Evolutionary conservation across 2,113 vertebrate genomes (phyloP), one percentile per base, ranked within the genome.

Genomic region (Eretmochelys imbricata): DNA sequence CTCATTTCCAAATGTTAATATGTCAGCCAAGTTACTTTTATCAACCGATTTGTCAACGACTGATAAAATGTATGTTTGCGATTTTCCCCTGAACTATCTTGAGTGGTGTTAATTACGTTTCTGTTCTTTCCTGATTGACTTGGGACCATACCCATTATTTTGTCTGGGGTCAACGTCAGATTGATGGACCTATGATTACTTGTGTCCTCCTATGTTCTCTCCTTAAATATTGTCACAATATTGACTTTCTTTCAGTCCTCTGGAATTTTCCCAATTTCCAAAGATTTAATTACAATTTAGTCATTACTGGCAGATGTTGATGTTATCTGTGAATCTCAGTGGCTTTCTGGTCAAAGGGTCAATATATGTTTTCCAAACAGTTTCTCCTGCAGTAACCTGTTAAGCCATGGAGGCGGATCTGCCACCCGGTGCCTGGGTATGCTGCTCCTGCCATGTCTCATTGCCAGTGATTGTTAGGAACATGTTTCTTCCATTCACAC

Each of bases 231-330:
- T 91, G 82, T 80, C 96, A 29, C 82, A 91, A 49, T 75, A 96
- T 84, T 97, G 95, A 95, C 90, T 94, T 79, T 80, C 29, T 49
- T 96, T 91, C 93, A 87, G 86, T 91, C 95, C 87, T 38, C 90
- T 92, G 91, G n/a, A 75, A 75, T 38, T 75, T 75, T 62, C 59
- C 59, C 20, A 62, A 31, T 62, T 35, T 62, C 59, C 59, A 27
- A 75, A 42, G 20, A 11, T 24, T 75, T 75, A 54, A 75, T 42
- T 42, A 75, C 35, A 75, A 38, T 75, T 94, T 94, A 93, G 76
- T 86, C 92, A 91, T 85, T 92, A 91, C 96, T 97, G 96, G 96
- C 97, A 97, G 96, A 96, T 96, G 16, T 38, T 72, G 96, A 96
- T 96, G 35, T 42, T 75, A 95, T 86, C 83, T 92, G 89, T 81